These are phyloP conservation scores for Synanceia verrucosa DNA, from an alignment of 2,797 vertebrate species.

Conservation along the genomic window DNA sequence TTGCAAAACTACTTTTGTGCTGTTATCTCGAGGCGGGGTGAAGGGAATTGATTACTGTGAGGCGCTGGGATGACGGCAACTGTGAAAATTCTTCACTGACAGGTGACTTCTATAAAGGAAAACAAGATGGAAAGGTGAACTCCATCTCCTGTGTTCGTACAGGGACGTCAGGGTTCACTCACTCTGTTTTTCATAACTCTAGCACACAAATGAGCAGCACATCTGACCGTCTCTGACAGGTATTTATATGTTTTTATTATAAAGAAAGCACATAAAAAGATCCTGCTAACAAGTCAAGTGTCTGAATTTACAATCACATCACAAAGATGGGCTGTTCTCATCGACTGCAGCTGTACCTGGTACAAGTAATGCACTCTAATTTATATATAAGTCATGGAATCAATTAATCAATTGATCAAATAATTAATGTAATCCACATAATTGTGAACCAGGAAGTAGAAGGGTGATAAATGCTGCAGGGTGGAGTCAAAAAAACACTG, in stretches of 20 bases:
- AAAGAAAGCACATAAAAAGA: too few relatives aligned
- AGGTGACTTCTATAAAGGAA: neutral
- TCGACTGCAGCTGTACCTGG: too few relatives aligned
- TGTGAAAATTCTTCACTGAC: neutral
- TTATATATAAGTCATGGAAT: too few relatives aligned
- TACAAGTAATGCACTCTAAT: too few relatives aligned
- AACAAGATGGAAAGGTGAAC: neutral
- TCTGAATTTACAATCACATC: neutral
- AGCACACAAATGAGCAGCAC: neutral
- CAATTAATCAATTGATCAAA: too few relatives aligned
- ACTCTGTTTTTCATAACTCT: neutral
- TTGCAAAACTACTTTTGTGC: slow-evolving; percentile 22
- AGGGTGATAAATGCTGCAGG: too few relatives aligned
- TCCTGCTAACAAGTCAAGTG: neutral
- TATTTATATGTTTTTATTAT: too few relatives aligned
- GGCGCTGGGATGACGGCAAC: neutral
- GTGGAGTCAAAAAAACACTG: too few relatives aligned
- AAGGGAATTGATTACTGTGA: slow-evolving; percentile 9
- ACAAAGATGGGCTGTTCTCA: too few relatives aligned
- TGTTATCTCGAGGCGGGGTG: slow-evolving; percentile 8
- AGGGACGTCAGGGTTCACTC: neutral
- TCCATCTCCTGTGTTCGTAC: neutral
- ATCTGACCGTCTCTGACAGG: neutral
- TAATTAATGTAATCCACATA: too few relatives aligned
- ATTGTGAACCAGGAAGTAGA: too few relatives aligned